A percentile compares a stretch with the other conserved stretches of the same genome.
Evolutionary conservation across 2,113 vertebrate species (phyloP).

Genomic region (Gymnogyps californianus): DNA sequence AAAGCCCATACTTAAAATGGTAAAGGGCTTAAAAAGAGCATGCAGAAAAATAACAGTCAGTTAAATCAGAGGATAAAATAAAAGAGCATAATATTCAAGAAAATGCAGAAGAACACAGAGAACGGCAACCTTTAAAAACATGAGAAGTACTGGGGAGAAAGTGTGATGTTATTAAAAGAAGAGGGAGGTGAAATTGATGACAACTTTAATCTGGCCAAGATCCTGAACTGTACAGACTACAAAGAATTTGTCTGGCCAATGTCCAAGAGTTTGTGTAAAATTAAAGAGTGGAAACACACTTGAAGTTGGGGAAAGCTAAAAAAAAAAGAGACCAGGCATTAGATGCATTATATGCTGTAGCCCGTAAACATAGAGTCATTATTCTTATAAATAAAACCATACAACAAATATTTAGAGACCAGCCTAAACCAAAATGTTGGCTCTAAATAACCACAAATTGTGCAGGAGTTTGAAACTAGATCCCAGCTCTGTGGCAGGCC

Average conservation of each 20-base stretch:
- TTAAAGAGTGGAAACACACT: slow-evolving; percentile 27
- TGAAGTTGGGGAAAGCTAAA: slow-evolving; percentile 7
- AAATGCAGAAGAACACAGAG: background rate
- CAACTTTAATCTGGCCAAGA: slow-evolving; percentile 39
- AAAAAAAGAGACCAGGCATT: background rate
- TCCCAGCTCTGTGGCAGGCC: background rate
- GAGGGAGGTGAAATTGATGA: slow-evolving; percentile 17
- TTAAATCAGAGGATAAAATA: background rate
- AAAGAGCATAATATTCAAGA: background rate
- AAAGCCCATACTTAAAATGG: background rate
- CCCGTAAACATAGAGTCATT: background rate
- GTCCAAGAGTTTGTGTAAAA: slow-evolving; percentile 31
- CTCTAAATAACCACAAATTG: slow-evolving; percentile 22
- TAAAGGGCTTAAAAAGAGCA: background rate
- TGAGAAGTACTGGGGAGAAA: background rate
- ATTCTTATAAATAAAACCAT: slow-evolving; percentile 51
- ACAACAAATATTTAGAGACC: slow-evolving; percentile 35
- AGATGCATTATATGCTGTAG: background rate
- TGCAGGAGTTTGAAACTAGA: slow-evolving; percentile 33
- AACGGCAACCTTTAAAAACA: background rate
- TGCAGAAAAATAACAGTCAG: background rate
- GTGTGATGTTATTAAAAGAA: background rate
- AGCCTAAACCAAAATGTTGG: background rate
- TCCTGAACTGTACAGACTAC: background rate
- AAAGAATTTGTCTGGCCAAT: slow-evolving; percentile 20